Base-by-base conservation (phyloP, 2,888 invertebrate species). In the Scaptomyza parva region DNA sequence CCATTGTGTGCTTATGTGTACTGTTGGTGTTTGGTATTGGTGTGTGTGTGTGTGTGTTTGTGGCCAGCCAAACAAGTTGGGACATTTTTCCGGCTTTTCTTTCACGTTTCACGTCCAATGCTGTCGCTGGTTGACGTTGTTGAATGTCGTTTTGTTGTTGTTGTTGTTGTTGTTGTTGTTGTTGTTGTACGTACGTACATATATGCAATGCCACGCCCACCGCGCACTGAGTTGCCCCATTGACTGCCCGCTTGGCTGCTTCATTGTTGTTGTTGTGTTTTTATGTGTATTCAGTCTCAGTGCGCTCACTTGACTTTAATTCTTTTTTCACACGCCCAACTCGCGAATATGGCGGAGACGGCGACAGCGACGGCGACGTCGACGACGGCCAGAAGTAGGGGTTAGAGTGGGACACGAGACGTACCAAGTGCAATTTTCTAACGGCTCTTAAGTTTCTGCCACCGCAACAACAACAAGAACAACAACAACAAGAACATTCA, bases 301-400 rank as follows among this genome's bases (percentile, higher is more conserved):
- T 85, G 86, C 84, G 88, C 84, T 85, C 84, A 85, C 84, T 84
- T 84, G 84, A 84, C 86, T 88, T 84, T 86, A 88, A 85, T 85
- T 85, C 82, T 87, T 83, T 88, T 84, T 83, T 84, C 88, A 77
- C 84, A 84, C 84, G 88, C 84, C 84, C 88, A 85, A 83, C 57
- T 70, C 61, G 74, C 70, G 28, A n/a, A n/a, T n/a, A n/a, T n/a
- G n/a, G n/a, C n/a, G n/a, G n/a, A n/a, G 61, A 50, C 54, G 41
- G 8, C 14, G 43, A 43, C 12, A 20, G 37, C 37, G 39, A 18
- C 47, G 18, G 20, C 7, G 14, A 41, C 12, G 4, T 40, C 12
- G 3, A 20, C 11, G 33, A 3, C 5, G n/a, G 14, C 33, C n/a
- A 14, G n/a, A 33, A 17, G 14, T 14, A 3, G 22, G 35, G 9